Evolutionary conservation across 1,140 invertebrate species (phyloP).

Genomic region (Nebria ingens): DNA sequence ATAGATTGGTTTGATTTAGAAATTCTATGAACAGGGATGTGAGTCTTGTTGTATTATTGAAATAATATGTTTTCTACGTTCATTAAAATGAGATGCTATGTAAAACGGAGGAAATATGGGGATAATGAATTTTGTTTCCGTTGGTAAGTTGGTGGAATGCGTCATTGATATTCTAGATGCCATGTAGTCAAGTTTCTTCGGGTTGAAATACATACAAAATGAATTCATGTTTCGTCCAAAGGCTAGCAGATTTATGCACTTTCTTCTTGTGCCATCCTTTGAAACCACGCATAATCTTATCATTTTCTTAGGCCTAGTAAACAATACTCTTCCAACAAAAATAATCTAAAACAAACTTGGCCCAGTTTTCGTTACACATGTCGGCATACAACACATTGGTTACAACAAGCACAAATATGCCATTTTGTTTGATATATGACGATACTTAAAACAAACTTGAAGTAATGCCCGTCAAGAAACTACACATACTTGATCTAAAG

Average conservation of each 20-base stretch:
- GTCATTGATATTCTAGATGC: slow-evolving; percentile 1
- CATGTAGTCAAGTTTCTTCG: not conserved
- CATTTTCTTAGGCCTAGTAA: slow-evolving; percentile 3
- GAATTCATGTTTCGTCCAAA: not conserved
- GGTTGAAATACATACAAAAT: slow-evolving; percentile 5
- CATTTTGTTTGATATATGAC: slow-evolving; percentile 2
- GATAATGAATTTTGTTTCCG: slow-evolving; percentile 6
- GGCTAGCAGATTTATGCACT: not conserved
- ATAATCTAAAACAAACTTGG: slow-evolving; percentile 9
- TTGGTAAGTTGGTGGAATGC: not conserved
- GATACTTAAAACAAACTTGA: not conserved
- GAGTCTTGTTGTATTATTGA: no score
- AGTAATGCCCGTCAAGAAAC: not conserved
- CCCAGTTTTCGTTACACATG: slow-evolving; percentile 1
- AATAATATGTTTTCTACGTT: no score
- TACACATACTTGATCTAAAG: not conserved
- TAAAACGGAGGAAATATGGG: not conserved
- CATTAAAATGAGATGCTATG: no score
- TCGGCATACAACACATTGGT: not conserved
- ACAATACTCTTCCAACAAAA: not conserved
- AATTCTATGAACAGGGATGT: no score
- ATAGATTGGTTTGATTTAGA: no score
- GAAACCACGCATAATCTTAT: not conserved
- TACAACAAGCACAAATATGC: not conserved
- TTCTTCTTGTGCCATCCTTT: not conserved